Base-by-base conservation (phyloP, 2,888 invertebrate genomes). In the Amphimallon solstitiale region DNA sequence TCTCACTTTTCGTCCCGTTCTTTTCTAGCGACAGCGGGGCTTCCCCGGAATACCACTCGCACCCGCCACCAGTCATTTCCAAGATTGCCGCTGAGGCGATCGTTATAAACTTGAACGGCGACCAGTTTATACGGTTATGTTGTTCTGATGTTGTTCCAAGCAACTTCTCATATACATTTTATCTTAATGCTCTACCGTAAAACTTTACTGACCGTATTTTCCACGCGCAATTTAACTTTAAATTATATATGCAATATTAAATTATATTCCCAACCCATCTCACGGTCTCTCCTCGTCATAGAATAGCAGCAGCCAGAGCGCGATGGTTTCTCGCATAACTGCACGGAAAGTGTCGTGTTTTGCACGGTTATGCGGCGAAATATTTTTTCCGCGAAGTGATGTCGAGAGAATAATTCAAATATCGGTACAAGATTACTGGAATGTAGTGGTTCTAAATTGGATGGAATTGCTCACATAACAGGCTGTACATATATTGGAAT, bases 121-220 rank as follows among this genome's bases (percentile, higher is more conserved):
- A 17, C 34, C 34, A 38, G 10, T 21, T 37, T 12, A 29, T 34
- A 6, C 52, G 34, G 21, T 15, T 21, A 37, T 14, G 37, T 21
- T 38, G 56, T 56, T 21, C 56, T 19, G 56, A 38, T 38, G 56
- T 56, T 19, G 56, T 56, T 38, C 46, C 61, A 7, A 2, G 46
- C 61, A 61, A 61, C 21, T 61, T 61, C 48, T 48, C 61, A 46
- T 34, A 29, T 45, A 52, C 61, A 49, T 45, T 66, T 66, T 66
- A 66, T 61, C 60, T 66, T 62, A 62, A 62, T 46, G 54, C 45
- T 45, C 45, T 45, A 10, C 61, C 61, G 52, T 66, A 66, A 66
- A 66, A 66, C 66, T 66, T 66, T 62, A 62, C 66, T 62, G 66
- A 52, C 66, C 66, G 61, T 54, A 62, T 46, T 65, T 49, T 59